These are phyloP conservation scores for Amblyjoppa proteus DNA, from an alignment of 2,888 invertebrate genomes.

Conservation along the genomic window DNA sequence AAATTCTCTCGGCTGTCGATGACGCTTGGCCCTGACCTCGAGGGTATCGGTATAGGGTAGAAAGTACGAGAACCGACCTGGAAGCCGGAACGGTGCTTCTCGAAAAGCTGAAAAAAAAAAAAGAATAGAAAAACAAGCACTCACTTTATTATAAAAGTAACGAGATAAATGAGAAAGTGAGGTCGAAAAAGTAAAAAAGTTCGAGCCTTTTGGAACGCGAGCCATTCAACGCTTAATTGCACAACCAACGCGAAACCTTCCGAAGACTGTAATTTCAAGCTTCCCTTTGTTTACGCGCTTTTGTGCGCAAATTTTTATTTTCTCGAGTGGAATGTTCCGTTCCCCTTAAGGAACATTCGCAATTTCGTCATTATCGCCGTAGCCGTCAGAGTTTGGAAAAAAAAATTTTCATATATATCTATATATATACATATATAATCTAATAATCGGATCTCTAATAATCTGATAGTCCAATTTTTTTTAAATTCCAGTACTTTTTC, in stretches of 20 bases:
- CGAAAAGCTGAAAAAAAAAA: neutral
- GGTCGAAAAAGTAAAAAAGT: neutral
- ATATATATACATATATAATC: no score
- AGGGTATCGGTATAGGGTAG: neutral
- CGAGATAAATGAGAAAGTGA: neutral
- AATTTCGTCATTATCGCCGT: no score
- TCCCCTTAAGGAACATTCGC: no score
- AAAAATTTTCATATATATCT: no score
- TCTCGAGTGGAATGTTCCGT: neutral
- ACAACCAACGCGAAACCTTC: slow-evolving; percentile 9
- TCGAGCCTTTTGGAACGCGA: neutral
- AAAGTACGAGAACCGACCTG: neutral
- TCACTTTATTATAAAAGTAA: slow-evolving; percentile 31
- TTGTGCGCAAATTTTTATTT: neutral
- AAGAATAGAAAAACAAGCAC: neutral
- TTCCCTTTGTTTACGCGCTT: slow-evolving; percentile 2
- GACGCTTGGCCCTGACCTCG: slow-evolving; percentile 13
- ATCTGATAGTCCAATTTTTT: no score
- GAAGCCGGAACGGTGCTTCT: neutral
- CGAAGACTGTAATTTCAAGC: slow-evolving; percentile 19
- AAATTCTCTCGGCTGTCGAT: neutral
- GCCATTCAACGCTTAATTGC: slow-evolving; percentile 32
- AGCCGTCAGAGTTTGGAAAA: no score
- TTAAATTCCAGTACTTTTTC: no score
- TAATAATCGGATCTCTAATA: no score